A percentile compares a stretch with the other conserved stretches of the same genome.
Evolutionary conservation across 2,888 invertebrate species (phyloP).

Genomic region (Lathronympha strigana): DNA sequence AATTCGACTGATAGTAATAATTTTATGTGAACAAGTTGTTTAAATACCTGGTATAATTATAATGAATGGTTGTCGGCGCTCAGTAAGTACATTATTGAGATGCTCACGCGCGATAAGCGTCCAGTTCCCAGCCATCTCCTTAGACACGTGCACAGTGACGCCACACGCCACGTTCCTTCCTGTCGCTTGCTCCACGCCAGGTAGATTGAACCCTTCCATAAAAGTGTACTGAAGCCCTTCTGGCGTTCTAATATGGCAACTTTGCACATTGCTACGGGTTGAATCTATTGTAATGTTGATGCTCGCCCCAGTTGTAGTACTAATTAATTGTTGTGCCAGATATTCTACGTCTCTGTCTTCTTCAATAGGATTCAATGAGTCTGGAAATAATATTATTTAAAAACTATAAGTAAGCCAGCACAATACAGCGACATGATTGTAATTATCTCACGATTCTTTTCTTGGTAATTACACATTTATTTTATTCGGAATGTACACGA

Average conservation of each 20-base stretch:
- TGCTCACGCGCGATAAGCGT: slow-evolving; percentile 30
- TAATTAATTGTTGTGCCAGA: slow-evolving; percentile 21
- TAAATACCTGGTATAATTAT: too few species aligned
- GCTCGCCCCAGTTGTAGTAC: slow-evolving; percentile 18
- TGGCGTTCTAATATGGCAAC: slow-evolving; percentile 35
- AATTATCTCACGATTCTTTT: too few species aligned
- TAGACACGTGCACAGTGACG: slow-evolving; percentile 16
- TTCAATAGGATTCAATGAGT: slow-evolving; percentile 38
- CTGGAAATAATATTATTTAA: slow-evolving; percentile 7
- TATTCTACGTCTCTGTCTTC: slow-evolving; percentile 29
- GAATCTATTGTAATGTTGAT: slow-evolving; percentile 2
- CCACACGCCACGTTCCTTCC: slow-evolving; percentile 22
- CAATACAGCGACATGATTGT: too few species aligned
- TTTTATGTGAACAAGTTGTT: too few species aligned
- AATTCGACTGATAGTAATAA: too few species aligned
- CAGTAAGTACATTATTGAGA: not conserved
- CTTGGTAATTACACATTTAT: too few species aligned
- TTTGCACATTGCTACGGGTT: slow-evolving; percentile 6
- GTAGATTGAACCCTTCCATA: slow-evolving; percentile 18
- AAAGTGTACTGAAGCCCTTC: slow-evolving; percentile 27
- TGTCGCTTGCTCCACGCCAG: slow-evolving; percentile 12
- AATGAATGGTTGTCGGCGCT: slow-evolving; percentile 2
- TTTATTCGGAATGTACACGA: too few species aligned
- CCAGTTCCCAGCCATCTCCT: slow-evolving; percentile 32
- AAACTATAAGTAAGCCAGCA: too few species aligned